Base-by-base conservation (phyloP, 64 coral and sea anemone species). In the Dendronephthya gigantea region DNA sequence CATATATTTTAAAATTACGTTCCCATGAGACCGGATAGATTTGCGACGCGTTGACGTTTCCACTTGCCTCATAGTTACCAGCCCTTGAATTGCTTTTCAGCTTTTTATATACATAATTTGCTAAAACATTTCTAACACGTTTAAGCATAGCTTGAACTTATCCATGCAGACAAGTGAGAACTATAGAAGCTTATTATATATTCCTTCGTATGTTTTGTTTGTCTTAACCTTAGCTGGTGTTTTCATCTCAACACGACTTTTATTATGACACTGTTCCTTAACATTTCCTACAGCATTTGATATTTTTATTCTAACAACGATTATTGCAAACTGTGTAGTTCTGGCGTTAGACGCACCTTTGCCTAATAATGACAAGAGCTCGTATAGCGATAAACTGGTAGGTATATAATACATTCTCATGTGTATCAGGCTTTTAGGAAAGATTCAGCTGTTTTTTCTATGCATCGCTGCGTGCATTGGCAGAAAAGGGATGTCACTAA, bases 321-420 rank as follows among this genome's bases (percentile, higher is more conserved):
- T 98, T 30, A 90, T 85, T 39, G 95, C 95, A 19, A 98, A 98
- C 40, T 98, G 95, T 39, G 87, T 98, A 23, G 95, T 98, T 17
- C 62, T 98, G 33, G 95, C 95, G 9, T 23, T 98, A 27, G 91
- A 90, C 74, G 91, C 86, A 39, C 95, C 95, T 11, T 84, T 98
- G 15, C 95, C 95, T 8, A 36, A 93, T 4, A 90, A 98, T 30
- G 95, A 98, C 69, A 70, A 83, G 4, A 91, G 86, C 5, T 90
- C 93, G 68, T 87, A 93, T 66, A 82, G 92, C 1, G 85, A 85
- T 0, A 48, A 93, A 49, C 47, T 98, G 82, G 95, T 98, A 48
- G 82, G 36, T 15, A 35, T 30, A 56, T 68, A 35, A 52, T 37
- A 11, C 51, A 29, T 62, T 14, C 11, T 38, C 13, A 37, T 36